phyloP scores from a whole-genome alignment of 53 echinoderm and acorn worm species.

The Paelopatides confundens region DNA sequence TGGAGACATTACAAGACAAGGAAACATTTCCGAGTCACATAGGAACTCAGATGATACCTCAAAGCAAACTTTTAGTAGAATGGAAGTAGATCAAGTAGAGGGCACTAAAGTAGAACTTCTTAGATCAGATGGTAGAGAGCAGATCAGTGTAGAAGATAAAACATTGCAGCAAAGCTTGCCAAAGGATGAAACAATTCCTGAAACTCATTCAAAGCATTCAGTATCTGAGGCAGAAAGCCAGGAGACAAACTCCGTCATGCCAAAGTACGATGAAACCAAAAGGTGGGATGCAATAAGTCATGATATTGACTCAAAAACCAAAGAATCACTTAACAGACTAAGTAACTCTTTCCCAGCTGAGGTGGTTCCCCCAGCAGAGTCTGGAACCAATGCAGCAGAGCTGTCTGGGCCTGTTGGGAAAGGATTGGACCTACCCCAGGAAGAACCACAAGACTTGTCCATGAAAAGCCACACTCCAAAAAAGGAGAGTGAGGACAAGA shows the following conservation, averaged over 20 bases:
- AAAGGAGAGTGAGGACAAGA: conserved; percentile 29
- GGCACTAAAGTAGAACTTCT: neutral
- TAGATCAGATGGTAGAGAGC: neutral
- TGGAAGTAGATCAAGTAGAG: neutral
- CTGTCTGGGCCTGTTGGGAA: neutral
- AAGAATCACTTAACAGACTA: conserved; percentile 43
- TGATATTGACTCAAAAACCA: conserved; percentile 29
- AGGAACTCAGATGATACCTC: neutral
- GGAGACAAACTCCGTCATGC: neutral
- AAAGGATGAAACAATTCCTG: conserved; percentile 14
- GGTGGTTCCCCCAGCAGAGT: neutral
- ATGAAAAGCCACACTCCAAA: conserved; percentile 22
- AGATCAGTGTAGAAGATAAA: neutral
- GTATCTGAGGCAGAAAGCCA: neutral
- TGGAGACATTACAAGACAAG: neutral
- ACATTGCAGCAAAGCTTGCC: conserved; percentile 23
- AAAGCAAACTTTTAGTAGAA: neutral
- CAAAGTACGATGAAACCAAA: neutral
- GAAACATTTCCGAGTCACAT: neutral
- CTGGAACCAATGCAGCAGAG: neutral
- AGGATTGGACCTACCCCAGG: conserved; percentile 13
- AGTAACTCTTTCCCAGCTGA: neutral
- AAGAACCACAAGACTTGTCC: conserved; percentile 33
- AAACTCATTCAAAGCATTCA: conserved; percentile 2
- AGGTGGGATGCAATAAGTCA: conserved; percentile 52